Evolutionary conservation across 2,797 vertebrate genomes (phyloP).

Genomic region (Chaunax sp.): DNA sequence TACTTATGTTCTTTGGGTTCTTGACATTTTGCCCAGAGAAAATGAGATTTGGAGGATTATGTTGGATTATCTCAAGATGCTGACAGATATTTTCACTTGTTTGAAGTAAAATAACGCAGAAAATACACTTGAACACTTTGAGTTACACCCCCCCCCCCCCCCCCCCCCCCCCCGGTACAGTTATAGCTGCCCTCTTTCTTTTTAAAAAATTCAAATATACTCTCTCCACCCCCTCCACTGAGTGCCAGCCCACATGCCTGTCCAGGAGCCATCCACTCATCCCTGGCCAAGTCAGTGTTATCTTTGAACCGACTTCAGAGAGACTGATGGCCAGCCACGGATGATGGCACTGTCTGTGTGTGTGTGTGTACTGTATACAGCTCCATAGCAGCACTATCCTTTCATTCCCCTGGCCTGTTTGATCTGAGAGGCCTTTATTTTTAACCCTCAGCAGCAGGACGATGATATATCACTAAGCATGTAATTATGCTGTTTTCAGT

Average conservation of each 20-base stretch:
- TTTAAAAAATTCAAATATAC: not conserved
- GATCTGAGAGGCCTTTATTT: slow-evolving; percentile 59
- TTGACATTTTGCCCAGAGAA: slow-evolving; percentile 22
- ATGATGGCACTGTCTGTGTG: slow-evolving; percentile 38
- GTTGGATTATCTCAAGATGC: slow-evolving; percentile 29
- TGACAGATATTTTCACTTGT: slow-evolving; percentile 1
- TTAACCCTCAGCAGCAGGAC: slow-evolving; percentile 52
- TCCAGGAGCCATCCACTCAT: slow-evolving; percentile 70
- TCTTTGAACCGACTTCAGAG: slow-evolving; percentile 82
- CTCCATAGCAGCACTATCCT: slow-evolving; percentile 41
- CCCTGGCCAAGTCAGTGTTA: slow-evolving; percentile 73
- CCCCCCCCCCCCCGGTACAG: not conserved
- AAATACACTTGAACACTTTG: not conserved
- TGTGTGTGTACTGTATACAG: slow-evolving; percentile 42
- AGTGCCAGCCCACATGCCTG: slow-evolving; percentile 59
- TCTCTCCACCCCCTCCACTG: not conserved
- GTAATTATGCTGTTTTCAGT: slow-evolving; percentile 69
- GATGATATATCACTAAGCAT: slow-evolving; percentile 50
- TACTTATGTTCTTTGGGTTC: slow-evolving; percentile 7
- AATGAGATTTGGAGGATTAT: slow-evolving; percentile 38
- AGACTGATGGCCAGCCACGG: slow-evolving; percentile 48
- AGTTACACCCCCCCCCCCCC: not conserved
- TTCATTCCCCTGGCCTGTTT: slow-evolving; percentile 47
- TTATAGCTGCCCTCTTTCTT: not conserved
- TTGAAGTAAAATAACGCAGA: not conserved